Evolutionary conservation across 2,797 vertebrate genomes (phyloP).

Genomic region (Graptemys geographica): DNA sequence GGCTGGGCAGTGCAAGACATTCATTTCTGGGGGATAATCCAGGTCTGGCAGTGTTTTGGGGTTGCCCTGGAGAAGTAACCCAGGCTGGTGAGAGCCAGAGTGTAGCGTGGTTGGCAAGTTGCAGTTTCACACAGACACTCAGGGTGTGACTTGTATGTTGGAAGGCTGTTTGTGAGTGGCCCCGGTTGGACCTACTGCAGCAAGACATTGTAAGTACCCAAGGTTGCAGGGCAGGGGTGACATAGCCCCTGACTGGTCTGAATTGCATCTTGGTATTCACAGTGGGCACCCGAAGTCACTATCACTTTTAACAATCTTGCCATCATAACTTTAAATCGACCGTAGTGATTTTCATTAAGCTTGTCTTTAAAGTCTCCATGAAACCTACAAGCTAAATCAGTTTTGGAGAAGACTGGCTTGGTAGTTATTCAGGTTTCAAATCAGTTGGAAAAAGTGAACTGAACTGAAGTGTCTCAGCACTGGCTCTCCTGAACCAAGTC

Average conservation of each 20-base stretch:
- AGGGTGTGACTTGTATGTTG: not conserved
- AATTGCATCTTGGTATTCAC: not conserved
- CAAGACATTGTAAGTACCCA: not conserved
- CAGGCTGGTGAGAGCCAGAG: not conserved
- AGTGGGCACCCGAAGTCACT: not conserved
- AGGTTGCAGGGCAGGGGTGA: not conserved
- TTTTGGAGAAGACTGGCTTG: not conserved
- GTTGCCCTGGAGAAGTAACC: not conserved
- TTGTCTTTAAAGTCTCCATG: not conserved
- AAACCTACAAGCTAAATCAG: not conserved
- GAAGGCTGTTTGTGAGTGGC: not conserved
- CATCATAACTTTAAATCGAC: not conserved
- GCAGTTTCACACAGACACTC: not conserved
- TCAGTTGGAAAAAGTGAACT: not conserved
- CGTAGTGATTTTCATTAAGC: not conserved
- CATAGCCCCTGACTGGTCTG: not conserved
- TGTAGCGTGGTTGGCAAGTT: not conserved
- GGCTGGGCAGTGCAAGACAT: not conserved
- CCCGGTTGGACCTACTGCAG: not conserved
- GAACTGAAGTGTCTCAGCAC: too few species aligned
- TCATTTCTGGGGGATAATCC: not conserved
- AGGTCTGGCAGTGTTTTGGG: not conserved
- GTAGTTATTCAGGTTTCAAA: not conserved
- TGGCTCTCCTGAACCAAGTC: not conserved
- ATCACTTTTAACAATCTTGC: not conserved